Evolutionary conservation across 2,797 vertebrate species (phyloP).

Genomic region (Lates japonicus): DNA sequence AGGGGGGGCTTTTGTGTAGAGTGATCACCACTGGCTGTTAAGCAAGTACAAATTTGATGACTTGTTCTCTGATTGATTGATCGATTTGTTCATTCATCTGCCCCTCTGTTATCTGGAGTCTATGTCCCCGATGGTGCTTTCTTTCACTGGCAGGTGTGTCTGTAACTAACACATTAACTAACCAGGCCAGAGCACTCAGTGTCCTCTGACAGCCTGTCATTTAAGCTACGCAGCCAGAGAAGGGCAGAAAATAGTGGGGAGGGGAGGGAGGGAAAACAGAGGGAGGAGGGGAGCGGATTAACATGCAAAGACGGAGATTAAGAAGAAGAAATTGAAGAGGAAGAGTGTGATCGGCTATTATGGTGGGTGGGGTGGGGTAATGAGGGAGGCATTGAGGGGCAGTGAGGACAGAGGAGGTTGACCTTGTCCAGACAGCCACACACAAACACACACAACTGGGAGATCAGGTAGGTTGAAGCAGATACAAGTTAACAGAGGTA

Average conservation of each 20-base stretch:
- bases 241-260: slow-evolving; percentile 41
- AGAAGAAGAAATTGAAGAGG: slow-evolving; percentile 16
- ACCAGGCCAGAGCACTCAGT: slow-evolving; percentile 62
- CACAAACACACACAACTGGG: slow-evolving; percentile 7
- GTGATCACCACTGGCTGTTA: slow-evolving; percentile 67
- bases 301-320: slow-evolving; percentile 39
- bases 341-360: slow-evolving; percentile 43
- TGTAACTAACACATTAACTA: slow-evolving; percentile 77
- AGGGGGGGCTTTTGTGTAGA: slow-evolving; percentile 25
- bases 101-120: slow-evolving; percentile 35
- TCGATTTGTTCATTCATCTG: slow-evolving; percentile 52
- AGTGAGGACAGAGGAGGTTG: slow-evolving; percentile 48
- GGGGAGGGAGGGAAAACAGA: slow-evolving; percentile 14
- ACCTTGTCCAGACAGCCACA: slow-evolving; percentile 50
- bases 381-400: slow-evolving; percentile 49
- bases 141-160: slow-evolving; percentile 69
- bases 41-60: slow-evolving; percentile 70
- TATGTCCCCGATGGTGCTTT: slow-evolving; percentile 41
- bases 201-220: slow-evolving; percentile 74
- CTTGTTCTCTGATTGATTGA: slow-evolving; percentile 69
- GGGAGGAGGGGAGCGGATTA: slow-evolving; percentile 44
- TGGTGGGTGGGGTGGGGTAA: slow-evolving; percentile 27
- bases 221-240: slow-evolving; percentile 52
- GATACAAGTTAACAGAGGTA: slow-evolving; percentile 20
- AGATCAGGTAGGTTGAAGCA: neutral